Percentiles rank a stretch among this genome's conserved stretches.
Conservation (phyloP, 2,797 vertebrate genomes). For the Myripristis jacobus region DNA sequence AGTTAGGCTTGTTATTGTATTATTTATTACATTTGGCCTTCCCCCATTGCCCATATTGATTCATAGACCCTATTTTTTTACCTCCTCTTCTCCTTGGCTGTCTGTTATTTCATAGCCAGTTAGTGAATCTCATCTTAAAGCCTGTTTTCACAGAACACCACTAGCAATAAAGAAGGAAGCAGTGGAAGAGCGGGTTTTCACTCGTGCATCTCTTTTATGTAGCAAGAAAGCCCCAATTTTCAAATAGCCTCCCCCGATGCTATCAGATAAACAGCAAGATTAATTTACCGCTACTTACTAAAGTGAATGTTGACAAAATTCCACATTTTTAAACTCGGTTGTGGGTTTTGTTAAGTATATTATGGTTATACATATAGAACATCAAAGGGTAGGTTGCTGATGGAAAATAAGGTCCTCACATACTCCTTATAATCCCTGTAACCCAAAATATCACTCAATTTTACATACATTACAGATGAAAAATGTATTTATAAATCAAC, state of each 20-base stretch:
- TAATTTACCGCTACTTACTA: constrained; percentile 49
- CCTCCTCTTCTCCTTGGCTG: constrained; percentile 85
- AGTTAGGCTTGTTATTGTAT: constrained; percentile 99
- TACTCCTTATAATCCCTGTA: constrained; percentile 1
- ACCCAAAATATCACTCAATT: constrained; percentile 17
- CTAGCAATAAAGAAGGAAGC: constrained; percentile 57
- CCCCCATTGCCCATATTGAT: constrained; percentile 99
- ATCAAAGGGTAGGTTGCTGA: constrained; percentile 8
- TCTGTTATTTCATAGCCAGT: constrained; percentile 75
- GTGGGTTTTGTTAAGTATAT: constrained; percentile 58
- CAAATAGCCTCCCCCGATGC: constrained; percentile 61
- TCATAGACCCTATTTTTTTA: constrained; percentile 88
- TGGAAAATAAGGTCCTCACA: constrained; percentile 10
- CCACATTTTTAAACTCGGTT: constrained; percentile 51
- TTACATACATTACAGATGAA: constrained; percentile 19
- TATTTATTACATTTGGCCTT: constrained; percentile 99
- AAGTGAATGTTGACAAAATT: constrained; percentile 59
- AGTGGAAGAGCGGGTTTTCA: constrained; percentile 53
- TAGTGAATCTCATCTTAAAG: constrained; percentile 76
- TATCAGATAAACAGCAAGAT: constrained; percentile 60
- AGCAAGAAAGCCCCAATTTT: constrained; percentile 55
- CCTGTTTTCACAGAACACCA: constrained; percentile 63
- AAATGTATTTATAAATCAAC: not conserved
- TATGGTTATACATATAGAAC: constrained; percentile 40
- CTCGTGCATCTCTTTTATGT: constrained; percentile 61